A percentile compares a stretch with the other conserved stretches of the same genome.
Evolutionary conservation across 2,888 invertebrate species (phyloP).

Genomic region (Pammene fasciana): DNA sequence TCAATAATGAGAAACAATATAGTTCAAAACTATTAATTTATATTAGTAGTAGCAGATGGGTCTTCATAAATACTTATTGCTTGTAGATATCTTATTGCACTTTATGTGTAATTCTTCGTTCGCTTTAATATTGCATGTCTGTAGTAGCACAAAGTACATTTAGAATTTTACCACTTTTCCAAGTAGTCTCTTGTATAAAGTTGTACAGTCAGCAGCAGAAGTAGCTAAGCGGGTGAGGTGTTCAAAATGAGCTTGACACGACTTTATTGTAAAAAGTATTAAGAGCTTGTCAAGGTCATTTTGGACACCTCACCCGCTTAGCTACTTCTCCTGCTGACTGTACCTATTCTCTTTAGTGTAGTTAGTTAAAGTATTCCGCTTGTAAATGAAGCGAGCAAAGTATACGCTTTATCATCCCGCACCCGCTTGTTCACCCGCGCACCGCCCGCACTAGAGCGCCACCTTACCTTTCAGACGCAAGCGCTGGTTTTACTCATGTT

Average conservation of each 20-base stretch:
- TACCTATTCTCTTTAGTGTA: no score
- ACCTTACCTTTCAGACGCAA: conserved; percentile 75
- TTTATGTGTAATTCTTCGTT: conserved; percentile 16
- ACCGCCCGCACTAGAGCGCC: conserved; percentile 62
- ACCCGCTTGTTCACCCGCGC: conserved; percentile 42
- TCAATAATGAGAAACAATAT: no score
- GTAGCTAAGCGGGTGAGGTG: no score
- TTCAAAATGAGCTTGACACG: no score
- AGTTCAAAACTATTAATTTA: background rate
- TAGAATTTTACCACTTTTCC: background rate
- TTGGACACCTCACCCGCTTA: no score
- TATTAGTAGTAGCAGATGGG: conserved; percentile 10
- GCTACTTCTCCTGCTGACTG: no score
- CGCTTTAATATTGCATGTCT: conserved; percentile 23
- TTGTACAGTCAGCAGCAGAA: no score
- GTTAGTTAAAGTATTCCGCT: no score
- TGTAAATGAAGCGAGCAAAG: background rate
- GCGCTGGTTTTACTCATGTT: conserved; percentile 77
- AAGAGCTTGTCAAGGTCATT: no score
- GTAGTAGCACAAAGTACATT: background rate
- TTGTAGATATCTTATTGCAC: conserved; percentile 25
- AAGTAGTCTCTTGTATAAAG: background rate
- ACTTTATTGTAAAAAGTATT: no score
- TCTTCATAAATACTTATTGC: conserved; percentile 27
- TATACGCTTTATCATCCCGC: conserved; percentile 29